A percentile compares a stretch with the other conserved stretches of the same genome.
Evolutionary conservation across 2,113 vertebrate species (phyloP).

Genomic region (Actenoides hombroni): DNA sequence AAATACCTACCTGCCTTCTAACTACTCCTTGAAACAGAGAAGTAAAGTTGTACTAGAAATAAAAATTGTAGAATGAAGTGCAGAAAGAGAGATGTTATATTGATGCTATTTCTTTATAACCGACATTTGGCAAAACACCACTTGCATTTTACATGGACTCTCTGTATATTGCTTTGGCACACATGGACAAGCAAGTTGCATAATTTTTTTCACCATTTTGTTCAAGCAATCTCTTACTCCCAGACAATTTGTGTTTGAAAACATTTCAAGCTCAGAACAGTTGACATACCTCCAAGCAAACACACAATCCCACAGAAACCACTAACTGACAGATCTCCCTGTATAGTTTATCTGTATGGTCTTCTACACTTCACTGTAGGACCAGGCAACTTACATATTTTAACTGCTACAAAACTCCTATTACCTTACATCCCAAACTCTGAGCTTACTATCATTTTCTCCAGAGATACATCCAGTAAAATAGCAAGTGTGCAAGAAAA

Average conservation of each 20-base stretch:
- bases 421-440: neutral
- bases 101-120: neutral
- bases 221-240: neutral
- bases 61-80: neutral
- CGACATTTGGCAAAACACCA: neutral
- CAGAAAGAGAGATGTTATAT: neutral
- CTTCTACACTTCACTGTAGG: neutral
- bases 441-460: neutral
- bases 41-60: neutral
- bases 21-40: neutral
- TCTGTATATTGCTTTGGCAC: neutral
- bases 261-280: neutral
- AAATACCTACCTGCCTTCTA: neutral
- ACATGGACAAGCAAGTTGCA: neutral
- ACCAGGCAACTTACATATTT: neutral
- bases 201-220: neutral
- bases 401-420: neutral
- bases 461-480: neutral
- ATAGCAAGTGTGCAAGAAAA: neutral
- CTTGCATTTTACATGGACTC: neutral
- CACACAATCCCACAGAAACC: neutral
- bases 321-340: neutral
- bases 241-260: neutral
- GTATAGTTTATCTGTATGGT: neutral
- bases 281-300: neutral